A percentile compares a stretch with the other conserved stretches of the same genome.
phyloP scores from a whole-genome alignment of 2,113 vertebrate species.

The Clupea harengus region DNA sequence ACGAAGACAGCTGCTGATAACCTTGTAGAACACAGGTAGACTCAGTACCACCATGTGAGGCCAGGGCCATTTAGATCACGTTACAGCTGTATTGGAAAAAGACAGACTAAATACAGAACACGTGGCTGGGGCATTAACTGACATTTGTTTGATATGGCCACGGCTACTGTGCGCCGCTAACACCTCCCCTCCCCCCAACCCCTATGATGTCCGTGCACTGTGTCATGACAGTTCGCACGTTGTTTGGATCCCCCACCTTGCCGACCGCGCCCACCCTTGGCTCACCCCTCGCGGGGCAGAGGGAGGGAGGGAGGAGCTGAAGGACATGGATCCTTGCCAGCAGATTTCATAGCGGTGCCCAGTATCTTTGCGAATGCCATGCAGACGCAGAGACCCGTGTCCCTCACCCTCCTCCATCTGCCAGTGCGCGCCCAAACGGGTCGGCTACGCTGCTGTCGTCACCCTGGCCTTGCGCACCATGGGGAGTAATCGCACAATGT shows the following conservation, averaged over 20 bases:
- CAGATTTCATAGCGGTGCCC: slow-evolving; percentile 65
- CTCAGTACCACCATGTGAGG: not conserved
- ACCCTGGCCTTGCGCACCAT: slow-evolving; percentile 29
- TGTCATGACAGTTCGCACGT: slow-evolving; percentile 62
- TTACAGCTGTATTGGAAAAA: not conserved
- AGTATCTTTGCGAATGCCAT: slow-evolving; percentile 64
- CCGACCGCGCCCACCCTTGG: slow-evolving; percentile 51
- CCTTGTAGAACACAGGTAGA: not conserved
- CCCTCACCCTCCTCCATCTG: slow-evolving; percentile 68
- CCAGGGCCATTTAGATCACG: not conserved
- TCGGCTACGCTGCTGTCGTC: slow-evolving; percentile 40
- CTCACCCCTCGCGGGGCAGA: slow-evolving; percentile 22
- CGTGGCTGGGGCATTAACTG: slow-evolving; percentile 1
- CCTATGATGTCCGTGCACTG: slow-evolving; percentile 58
- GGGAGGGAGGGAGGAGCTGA: slow-evolving; percentile 62
- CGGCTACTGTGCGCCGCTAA: slow-evolving; percentile 9
- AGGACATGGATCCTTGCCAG: slow-evolving; percentile 74
- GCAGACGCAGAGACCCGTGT: slow-evolving; percentile 57
- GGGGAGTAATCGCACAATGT: slow-evolving; percentile 50
- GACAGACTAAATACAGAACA: not conserved
- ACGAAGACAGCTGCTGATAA: not conserved
- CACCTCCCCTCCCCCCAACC: slow-evolving; percentile 35
- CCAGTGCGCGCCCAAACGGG: slow-evolving; percentile 55
- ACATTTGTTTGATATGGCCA: slow-evolving; percentile 25
- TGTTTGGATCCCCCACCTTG: slow-evolving; percentile 69